Evolutionary conservation across 2,113 vertebrate genomes (phyloP), one percentile per base, ranked within the genome.

Genomic region (Lampris incognitus): DNA sequence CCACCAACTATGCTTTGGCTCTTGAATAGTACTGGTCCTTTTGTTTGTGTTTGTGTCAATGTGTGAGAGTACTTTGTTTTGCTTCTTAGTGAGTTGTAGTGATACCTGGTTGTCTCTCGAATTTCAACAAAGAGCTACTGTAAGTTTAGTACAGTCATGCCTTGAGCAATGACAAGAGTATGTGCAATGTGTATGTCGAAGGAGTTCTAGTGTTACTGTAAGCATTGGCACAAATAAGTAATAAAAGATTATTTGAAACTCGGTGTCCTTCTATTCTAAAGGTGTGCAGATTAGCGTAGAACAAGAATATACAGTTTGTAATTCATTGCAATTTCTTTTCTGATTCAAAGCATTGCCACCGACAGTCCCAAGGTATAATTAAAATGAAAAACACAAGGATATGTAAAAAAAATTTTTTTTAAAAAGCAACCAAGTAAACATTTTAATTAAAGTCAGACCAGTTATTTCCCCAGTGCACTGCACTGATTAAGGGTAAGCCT

Each of bases 171-270:
- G 66, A 74, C 79, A 40, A 82, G 63, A 87, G 79, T 78, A 63
- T 85, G 85, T 93, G 88, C 83, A 87, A 90, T 85, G 87, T 93
- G 85, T 91, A 13, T 86, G 72, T 86, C 76, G 86, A 84, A 92
- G 40, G 73, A 90, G 78, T 78, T 92, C 75, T 92, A 36, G 89
- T 92, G 86, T 91, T 91, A 78, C 87, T 93, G 84, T 91, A 82
- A 92, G 73, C 66, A 78, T 76, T 89, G 88, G 91, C 86, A 87
- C 79, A 91, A 82, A 88, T 66, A 61, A 85, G 60, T 78, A 94
- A 92, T 93, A 95, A 95, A 94, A 84, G 88, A 88, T 86, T 88
- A 85, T 88, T 89, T 92, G 40, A 92, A 91, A 82, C 41, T 10
- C 66, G n/a, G 5, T 51, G 80, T 48, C 0, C 59, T 57, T 67